These are phyloP conservation scores for Cricetomys ansorgei DNA, from an alignment of 2,113 vertebrate species.

Conservation along the genomic window DNA sequence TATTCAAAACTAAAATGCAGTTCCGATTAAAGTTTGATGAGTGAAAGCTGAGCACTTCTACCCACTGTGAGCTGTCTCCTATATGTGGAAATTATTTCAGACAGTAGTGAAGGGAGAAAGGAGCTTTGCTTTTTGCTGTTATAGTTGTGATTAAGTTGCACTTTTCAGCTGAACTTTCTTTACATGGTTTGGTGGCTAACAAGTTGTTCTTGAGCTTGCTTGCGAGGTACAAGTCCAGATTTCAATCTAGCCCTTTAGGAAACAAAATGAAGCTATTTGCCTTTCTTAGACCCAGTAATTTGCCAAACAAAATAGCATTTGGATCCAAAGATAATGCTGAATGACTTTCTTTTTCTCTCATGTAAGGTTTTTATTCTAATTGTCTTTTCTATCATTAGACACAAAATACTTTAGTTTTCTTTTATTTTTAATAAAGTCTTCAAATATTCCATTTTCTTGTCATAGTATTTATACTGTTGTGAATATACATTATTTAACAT, in stretches of 20 bases:
- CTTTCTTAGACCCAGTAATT: constrained; percentile 72
- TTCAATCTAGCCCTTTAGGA: constrained; percentile 75
- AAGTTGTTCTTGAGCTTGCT: constrained; percentile 76
- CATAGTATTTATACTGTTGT: constrained; percentile 7
- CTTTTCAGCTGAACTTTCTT: constrained; percentile 83
- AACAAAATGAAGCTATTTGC: constrained; percentile 54
- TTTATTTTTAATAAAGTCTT: constrained; percentile 39
- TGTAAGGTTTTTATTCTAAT: constrained; percentile 73
- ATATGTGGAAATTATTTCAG: constrained; percentile 97
- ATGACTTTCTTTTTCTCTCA: constrained; percentile 62
- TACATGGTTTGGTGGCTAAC: constrained; percentile 72
- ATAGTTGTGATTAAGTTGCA: constrained; percentile 84
- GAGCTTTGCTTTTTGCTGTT: constrained; percentile 73
- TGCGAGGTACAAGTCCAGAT: constrained; percentile 65
- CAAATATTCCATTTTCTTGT: not conserved
- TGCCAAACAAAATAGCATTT: constrained; percentile 82
- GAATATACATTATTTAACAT: constrained; percentile 51
- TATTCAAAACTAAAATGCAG: constrained; percentile 97
- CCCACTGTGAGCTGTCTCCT: constrained; percentile 91
- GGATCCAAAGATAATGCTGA: constrained; percentile 53
- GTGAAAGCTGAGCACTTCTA: constrained; percentile 94
- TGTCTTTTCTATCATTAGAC: constrained; percentile 73
- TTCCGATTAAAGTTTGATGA: constrained; percentile 99
- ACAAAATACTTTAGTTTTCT: constrained; percentile 45
- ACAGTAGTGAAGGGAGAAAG: constrained; percentile 92